Conservation (phyloP, 2,888 invertebrate species). For the Drosophila sordidula region DNA sequence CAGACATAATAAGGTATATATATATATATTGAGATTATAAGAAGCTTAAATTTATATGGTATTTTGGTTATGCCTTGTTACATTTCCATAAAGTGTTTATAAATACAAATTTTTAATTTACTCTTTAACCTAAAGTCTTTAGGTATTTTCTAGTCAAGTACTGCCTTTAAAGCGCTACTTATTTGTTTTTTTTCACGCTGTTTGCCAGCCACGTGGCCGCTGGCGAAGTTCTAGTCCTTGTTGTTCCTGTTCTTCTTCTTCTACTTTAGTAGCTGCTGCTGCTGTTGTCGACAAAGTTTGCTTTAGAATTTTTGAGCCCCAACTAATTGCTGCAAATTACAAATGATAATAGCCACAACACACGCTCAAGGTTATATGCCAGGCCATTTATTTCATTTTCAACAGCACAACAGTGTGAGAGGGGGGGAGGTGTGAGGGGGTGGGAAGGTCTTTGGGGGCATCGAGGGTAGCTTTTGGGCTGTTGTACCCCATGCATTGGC, state of each 20-base stretch:
- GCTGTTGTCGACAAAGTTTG: conserved; percentile 71
- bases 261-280: conserved; percentile 22
- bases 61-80: too few relatives aligned
- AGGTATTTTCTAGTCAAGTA: conserved; percentile 23
- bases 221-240: conserved; percentile 48
- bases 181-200: conserved; percentile 38
- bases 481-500: conserved; percentile 11
- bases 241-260: conserved; percentile 27
- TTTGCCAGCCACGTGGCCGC: conserved; percentile 59
- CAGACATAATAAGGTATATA: too few relatives aligned
- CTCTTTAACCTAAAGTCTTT: background rate
- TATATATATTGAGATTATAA: too few relatives aligned
- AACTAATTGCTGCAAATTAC: conserved; percentile 81
- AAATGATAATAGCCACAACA: conserved; percentile 81
- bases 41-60: too few relatives aligned
- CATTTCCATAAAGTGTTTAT: too few relatives aligned
- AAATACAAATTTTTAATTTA: too few relatives aligned
- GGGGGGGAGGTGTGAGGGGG: background rate
- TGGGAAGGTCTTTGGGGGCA: background rate
- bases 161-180: background rate
- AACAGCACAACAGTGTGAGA: conserved; percentile 36
- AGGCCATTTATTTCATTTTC: conserved; percentile 75
- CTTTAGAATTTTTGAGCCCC: conserved; percentile 81
- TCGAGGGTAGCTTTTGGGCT: conserved; percentile 1
- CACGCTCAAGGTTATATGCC: conserved; percentile 78